These are phyloP conservation scores for Caenorhabditis sp. DNA, from an alignment of 2,888 invertebrate species.

Conservation along the genomic window DNA sequence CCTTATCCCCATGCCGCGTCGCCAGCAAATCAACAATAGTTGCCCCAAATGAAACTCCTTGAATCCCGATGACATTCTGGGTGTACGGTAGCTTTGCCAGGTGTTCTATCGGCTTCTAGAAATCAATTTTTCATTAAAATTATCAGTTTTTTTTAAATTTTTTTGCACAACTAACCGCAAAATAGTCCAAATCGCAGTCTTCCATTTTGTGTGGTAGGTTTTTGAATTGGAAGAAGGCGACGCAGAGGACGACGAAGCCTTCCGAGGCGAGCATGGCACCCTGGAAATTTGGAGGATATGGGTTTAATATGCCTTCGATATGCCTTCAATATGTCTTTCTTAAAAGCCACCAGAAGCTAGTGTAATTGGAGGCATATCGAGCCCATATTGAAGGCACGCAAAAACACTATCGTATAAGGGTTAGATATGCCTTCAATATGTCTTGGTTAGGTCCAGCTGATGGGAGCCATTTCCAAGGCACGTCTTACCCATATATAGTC, in stretches of 20 bases:
- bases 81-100: slow-evolving; percentile 56
- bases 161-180: too few species aligned
- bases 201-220: slow-evolving; percentile 61
- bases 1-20: slow-evolving; percentile 55
- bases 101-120: slow-evolving; percentile 63
- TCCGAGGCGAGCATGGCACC: slow-evolving; percentile 67
- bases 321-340: too few species aligned
- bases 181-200: slow-evolving; percentile 64
- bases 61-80: slow-evolving; percentile 59
- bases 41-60: slow-evolving; percentile 70
- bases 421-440: too few species aligned
- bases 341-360: too few species aligned
- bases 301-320: too few species aligned
- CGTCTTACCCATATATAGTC: too few species aligned
- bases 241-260: slow-evolving; percentile 67
- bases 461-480: too few species aligned
- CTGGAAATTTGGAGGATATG: not conserved
- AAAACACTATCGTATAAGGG: too few species aligned
- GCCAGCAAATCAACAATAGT: slow-evolving; percentile 61
- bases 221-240: slow-evolving; percentile 69
- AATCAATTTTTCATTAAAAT: not conserved
- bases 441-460: too few species aligned
- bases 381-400: too few species aligned
- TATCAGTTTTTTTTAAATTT: not conserved
- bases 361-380: too few species aligned